Conservation (phyloP, 2,888 invertebrate species). For the Stramonita haemastoma region DNA sequence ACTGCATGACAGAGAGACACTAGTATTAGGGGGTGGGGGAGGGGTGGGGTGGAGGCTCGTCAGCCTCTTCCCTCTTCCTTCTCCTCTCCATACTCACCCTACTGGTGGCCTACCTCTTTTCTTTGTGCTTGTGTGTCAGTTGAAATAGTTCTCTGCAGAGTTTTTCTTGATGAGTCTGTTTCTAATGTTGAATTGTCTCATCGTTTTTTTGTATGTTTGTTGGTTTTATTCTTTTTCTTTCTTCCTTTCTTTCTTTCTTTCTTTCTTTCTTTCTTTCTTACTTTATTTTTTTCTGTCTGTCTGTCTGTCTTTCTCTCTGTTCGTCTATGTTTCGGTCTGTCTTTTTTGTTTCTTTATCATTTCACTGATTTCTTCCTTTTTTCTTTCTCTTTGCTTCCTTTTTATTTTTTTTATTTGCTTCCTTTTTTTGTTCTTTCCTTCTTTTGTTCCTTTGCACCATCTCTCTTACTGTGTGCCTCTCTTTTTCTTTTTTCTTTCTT, state of each 20-base stretch:
- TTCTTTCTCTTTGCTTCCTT: neutral
- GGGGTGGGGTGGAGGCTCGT: neutral
- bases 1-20: neutral
- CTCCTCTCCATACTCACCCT: neutral
- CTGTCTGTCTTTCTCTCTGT: neutral
- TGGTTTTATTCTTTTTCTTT: neutral
- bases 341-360: neutral
- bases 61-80: neutral
- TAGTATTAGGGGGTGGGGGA: neutral
- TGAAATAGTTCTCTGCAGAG: too few relatives aligned
- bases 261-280: neutral
- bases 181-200: too few relatives aligned
- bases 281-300: neutral
- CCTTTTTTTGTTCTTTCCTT: neutral
- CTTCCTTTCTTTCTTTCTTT: neutral
- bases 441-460: neutral
- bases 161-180: too few relatives aligned
- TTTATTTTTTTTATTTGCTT: neutral
- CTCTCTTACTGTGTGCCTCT: neutral
- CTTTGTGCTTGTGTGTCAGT: neutral
- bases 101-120: neutral
- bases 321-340: neutral
- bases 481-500: neutral
- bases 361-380: neutral
- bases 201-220: neutral